Base-by-base conservation (phyloP, 2,888 invertebrate genomes). In the Xestia rhomboidea region DNA sequence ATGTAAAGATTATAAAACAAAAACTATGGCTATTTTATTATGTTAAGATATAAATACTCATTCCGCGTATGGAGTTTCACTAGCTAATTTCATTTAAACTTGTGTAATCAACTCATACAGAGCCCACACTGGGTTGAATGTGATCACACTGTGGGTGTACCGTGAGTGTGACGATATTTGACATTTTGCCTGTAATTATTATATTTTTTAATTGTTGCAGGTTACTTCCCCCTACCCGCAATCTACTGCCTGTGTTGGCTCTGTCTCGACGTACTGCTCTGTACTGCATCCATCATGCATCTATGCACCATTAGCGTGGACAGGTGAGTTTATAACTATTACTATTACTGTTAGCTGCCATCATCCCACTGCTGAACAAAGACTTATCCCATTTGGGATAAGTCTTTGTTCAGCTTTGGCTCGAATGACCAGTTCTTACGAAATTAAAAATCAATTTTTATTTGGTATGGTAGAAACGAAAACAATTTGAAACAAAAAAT, bases 201-300 rank as follows among this genome's bases (percentile, higher is more conserved):
- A 51, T n/a, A 24, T 5, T 62, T 34, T 62, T 30, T 38, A 8
- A 51, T 90, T 85, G 87, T 91, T 90, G 0, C 97, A 98, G 98
- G 98, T 68, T 98, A 98, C 92, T 98, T 98, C 90, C 98, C 98
- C 0, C 94, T 98, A 73, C 98, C 98, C 13, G 98, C 98, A 8
- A 98, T 98, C 71, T 98, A 98, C 95, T 99, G 99, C 93, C 97
- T 99, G 87, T 98, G 98, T 73, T 99, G 99, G 99, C 99, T 99
- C 88, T 99, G 99, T 90, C 97, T 99, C 91, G 99, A 99, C 95
- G 99, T 99, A 4, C 97, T 99, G 1, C 99, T 99, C 93, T 99
- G 99, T 95, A 99, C 99, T 0, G 99, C 99, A 2, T 99, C 99
- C 86, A 99, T 99, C 90, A 98, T 99, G 98, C 99, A 99, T 94